These are phyloP conservation scores for Scaptomyza tumidula DNA, from an alignment of 2,888 invertebrate genomes.

Conservation along the genomic window DNA sequence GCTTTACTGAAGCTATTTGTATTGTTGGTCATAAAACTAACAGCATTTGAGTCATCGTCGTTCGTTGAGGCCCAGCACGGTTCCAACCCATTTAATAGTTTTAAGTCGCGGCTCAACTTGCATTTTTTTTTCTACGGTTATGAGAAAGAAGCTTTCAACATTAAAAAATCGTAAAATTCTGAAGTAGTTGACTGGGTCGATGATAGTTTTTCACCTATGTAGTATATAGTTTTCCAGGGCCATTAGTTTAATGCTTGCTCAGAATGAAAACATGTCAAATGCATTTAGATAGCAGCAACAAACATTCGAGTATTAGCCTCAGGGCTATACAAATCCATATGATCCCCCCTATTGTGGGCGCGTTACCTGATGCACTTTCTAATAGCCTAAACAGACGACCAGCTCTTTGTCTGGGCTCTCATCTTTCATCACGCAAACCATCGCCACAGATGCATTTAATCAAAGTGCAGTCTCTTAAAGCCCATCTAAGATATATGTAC, in stretches of 20 bases:
- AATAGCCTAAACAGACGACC: conserved; percentile 36
- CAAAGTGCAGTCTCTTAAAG: conserved; percentile 44
- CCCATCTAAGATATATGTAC: conserved; percentile 36
- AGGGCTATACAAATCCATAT: conserved; percentile 19
- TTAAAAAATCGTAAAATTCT: conserved; percentile 70
- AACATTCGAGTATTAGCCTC: conserved; percentile 3
- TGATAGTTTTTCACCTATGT: conserved; percentile 6
- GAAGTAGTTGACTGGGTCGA: conserved; percentile 41
- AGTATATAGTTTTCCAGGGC: conserved; percentile 46
- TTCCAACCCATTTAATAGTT: conserved; percentile 15
- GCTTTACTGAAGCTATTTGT: conserved; percentile 15
- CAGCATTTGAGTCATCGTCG: conserved; percentile 58
- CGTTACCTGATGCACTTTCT: conserved; percentile 64
- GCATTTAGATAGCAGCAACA: conserved; percentile 64
- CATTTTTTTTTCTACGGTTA: conserved; percentile 69
- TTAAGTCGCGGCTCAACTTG: conserved; percentile 16
- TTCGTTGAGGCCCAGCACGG: conserved; percentile 6
- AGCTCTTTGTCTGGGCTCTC: conserved; percentile 13
- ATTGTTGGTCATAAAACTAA: conserved; percentile 32
- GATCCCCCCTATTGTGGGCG: conserved; percentile 53
- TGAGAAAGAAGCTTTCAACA: conserved; percentile 65
- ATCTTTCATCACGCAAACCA: conserved; percentile 61
- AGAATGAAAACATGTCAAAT: conserved; percentile 72
- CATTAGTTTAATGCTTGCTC: conserved; percentile 66
- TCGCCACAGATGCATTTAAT: conserved; percentile 48